phyloP scores from a whole-genome alignment of 2,888 invertebrate species.

The Acleris literana region DNA sequence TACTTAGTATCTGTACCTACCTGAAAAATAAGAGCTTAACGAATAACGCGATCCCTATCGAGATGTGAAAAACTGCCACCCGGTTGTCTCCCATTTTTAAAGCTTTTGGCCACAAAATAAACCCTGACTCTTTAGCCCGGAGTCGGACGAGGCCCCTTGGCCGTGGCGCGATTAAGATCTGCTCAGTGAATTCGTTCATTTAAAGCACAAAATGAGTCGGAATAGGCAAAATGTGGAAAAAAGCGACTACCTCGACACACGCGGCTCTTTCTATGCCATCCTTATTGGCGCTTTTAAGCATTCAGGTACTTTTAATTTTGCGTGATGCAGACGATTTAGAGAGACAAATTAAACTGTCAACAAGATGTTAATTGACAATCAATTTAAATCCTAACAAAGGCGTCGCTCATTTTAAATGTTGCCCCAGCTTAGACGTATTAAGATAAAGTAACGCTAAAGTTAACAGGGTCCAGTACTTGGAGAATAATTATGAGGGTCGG shows the following conservation, averaged over 20 bases:
- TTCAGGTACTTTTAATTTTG: constrained; percentile 24
- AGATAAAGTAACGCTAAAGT: constrained; percentile 70
- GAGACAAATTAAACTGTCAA: constrained; percentile 3
- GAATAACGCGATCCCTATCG: constrained; percentile 20
- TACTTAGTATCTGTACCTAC: background rate
- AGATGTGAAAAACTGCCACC: constrained; percentile 40
- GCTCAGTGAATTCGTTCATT: constrained; percentile 67
- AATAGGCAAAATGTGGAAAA: constrained; percentile 54
- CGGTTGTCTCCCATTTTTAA: constrained; percentile 58
- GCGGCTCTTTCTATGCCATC: constrained; percentile 17
- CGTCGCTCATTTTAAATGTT: constrained; percentile 12
- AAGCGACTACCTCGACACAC: constrained; percentile 40
- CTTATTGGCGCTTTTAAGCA: constrained; percentile 26
- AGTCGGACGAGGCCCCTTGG: constrained; percentile 69
- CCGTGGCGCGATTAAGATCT: constrained; percentile 73
- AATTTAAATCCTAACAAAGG: constrained; percentile 20
- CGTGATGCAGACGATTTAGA: background rate
- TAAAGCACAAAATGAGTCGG: constrained; percentile 66
- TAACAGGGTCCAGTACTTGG: constrained; percentile 68
- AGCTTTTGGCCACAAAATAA: constrained; percentile 68
- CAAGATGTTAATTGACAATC: constrained; percentile 16
- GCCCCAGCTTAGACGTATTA: constrained; percentile 41
- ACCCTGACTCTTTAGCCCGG: constrained; percentile 68
- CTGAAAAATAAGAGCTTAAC: constrained; percentile 15
- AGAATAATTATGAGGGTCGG: constrained; percentile 77